Percentiles rank a stretch among this genome's conserved stretches.
phyloP scores from a whole-genome alignment of 1,140 invertebrate species.

The Temnothorax nylanderi region DNA sequence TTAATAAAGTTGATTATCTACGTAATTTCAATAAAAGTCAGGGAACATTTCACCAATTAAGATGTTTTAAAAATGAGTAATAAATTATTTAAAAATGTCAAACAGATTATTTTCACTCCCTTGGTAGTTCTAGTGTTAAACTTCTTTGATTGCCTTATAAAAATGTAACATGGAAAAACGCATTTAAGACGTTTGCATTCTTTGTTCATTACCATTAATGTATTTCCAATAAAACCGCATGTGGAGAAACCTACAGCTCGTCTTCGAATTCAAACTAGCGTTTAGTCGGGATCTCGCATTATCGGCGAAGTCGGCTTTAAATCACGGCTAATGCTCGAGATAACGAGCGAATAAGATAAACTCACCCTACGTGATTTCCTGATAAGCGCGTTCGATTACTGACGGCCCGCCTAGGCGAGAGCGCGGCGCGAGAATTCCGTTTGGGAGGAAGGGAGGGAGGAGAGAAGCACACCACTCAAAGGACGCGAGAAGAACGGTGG shows the following conservation, averaged over 20 bases:
- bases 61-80: too few relatives aligned
- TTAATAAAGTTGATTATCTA: too few relatives aligned
- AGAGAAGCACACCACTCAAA: constrained; percentile 3
- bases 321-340: constrained; percentile 67
- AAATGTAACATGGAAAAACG: neutral
- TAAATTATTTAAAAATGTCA: too few relatives aligned
- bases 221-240: constrained; percentile 22
- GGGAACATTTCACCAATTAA: too few relatives aligned
- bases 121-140: too few relatives aligned
- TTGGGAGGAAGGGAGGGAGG: neutral
- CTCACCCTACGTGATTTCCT: constrained; percentile 72
- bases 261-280: constrained; percentile 41
- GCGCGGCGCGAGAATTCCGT: constrained; percentile 3
- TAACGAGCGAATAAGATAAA: constrained; percentile 68
- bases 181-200: neutral
- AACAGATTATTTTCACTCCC: too few relatives aligned
- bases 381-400: constrained; percentile 77
- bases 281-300: constrained; percentile 45
- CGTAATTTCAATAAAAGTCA: too few relatives aligned
- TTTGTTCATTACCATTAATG: neutral
- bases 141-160: neutral
- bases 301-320: constrained; percentile 54
- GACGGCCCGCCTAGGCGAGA: constrained; percentile 51
- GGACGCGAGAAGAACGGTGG: constrained; percentile 27
- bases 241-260: neutral